Evolutionary conservation across 1,140 invertebrate species (phyloP).

Genomic region (Pollicipes pollicipes): DNA sequence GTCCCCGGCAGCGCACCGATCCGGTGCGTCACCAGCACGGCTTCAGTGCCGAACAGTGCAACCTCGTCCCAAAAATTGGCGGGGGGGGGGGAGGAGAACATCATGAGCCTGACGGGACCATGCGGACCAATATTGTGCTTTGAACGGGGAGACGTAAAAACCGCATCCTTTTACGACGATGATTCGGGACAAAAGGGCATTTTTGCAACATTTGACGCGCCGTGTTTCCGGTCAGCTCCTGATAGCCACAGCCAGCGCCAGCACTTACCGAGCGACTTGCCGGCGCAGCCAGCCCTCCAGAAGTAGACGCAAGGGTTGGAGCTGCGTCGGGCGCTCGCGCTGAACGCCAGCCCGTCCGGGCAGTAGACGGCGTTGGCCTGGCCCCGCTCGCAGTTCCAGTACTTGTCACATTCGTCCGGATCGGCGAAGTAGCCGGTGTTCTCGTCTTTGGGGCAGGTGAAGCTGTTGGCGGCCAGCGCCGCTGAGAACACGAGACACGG

Average conservation of each 20-base stretch:
- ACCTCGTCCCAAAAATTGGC: too few species aligned
- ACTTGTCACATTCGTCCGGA: background rate
- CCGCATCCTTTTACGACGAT: too few species aligned
- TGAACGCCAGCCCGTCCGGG: background rate
- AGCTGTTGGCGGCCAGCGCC: background rate
- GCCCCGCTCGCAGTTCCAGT: background rate
- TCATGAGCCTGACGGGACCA: too few species aligned
- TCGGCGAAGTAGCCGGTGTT: constrained; percentile 6
- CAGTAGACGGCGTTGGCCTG: background rate
- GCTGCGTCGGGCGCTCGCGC: background rate
- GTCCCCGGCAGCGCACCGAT: too few species aligned
- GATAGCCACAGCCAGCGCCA: background rate
- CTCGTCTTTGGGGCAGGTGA: background rate
- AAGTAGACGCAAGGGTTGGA: background rate
- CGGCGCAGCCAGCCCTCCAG: background rate
- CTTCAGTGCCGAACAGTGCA: too few species aligned
- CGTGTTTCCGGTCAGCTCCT: background rate
- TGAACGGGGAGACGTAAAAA: too few species aligned
- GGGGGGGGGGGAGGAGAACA: too few species aligned
- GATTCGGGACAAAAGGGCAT: background rate
- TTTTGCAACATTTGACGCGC: background rate
- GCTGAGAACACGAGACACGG: background rate
- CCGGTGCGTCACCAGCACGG: too few species aligned
- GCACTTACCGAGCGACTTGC: background rate
- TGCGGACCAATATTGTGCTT: too few species aligned